phyloP scores from a whole-genome alignment of 1,140 invertebrate species.

The Monomorium pharaonis region DNA sequence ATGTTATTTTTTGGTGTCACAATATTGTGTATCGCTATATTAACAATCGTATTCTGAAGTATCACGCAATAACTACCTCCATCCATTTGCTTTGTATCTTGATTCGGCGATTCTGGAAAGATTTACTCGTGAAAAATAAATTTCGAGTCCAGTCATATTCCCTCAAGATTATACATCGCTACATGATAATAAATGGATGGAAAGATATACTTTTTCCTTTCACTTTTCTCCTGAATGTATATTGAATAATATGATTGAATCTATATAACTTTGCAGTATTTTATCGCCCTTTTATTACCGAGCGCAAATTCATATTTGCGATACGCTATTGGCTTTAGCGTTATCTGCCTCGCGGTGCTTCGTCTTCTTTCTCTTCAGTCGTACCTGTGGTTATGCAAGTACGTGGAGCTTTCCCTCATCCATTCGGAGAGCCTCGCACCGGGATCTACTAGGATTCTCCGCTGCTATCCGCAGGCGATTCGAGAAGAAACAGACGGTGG shows the following conservation, averaged over 20 bases:
- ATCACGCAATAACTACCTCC: not conserved
- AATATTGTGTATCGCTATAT: slow-evolving; percentile 16
- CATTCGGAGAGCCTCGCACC: not conserved
- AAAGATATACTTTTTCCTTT: not conserved
- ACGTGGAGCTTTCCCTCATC: not conserved
- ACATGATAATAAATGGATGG: not conserved
- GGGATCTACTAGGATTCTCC: not conserved
- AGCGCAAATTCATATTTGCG: slow-evolving; percentile 10
- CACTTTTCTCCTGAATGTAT: not conserved
- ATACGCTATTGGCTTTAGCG: slow-evolving; percentile 33
- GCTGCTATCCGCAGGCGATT: slow-evolving; percentile 42
- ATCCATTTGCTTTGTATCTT: slow-evolving; percentile 42
- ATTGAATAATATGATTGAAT: slow-evolving; percentile 18
- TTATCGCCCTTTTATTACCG: slow-evolving; percentile 39
- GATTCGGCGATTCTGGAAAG: not conserved
- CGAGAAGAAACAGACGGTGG: slow-evolving; percentile 35
- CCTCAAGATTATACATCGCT: slow-evolving; percentile 7
- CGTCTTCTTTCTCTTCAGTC: slow-evolving; percentile 16
- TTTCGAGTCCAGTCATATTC: not conserved
- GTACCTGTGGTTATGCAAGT: slow-evolving; percentile 14
- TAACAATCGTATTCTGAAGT: not conserved
- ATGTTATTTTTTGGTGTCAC: no score
- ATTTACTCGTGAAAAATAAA: not conserved
- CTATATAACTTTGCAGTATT: not conserved
- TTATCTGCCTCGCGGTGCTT: slow-evolving; percentile 8